Evolutionary conservation across 2,888 invertebrate species (phyloP), one percentile per base, ranked within the genome.

Genomic region (Polia nebulosa): DNA sequence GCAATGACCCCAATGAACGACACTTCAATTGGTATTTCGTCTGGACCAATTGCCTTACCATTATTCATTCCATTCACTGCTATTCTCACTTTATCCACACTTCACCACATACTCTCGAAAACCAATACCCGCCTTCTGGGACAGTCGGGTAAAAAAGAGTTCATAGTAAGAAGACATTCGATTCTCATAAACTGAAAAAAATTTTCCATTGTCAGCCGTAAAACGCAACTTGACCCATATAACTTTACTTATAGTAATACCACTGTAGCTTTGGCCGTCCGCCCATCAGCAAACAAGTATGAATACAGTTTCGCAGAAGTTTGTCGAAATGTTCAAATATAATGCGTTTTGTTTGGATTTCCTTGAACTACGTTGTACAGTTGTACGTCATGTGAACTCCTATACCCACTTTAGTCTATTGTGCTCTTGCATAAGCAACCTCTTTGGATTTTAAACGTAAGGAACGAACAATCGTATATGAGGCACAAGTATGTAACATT

Each of bases 321-420:
- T 75, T 36, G 27, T 70, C 29, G 41, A 57, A 56, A 63, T 63
- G n/a, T 75, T 47, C 56, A 41, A 32, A 55, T 11, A n/a, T 68
- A 59, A 47, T 45, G 22, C 25, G 45, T 76, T 76, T 76, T 60
- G 56, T 73, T 75, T 67, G 51, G 55, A 55, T 56, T 69, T 62
- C 22, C 49, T n/a, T 51, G 32, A 41, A 51, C 49, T 39, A 5
- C 22, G 20, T 41, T 36, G 20, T 36, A 39, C 53, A 44, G 20
- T 41, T 36, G 20, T 36, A 39, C 53, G 49, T 51, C 58, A 59
- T 41, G 22, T 47, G 45, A 34, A 44, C 27, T 51, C 51, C 41
- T 51, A n/a, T 53, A 22, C 3, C 3, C 7, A 53, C 47, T 34
- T 53, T 22, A 55, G 17, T 39, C n/a, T 47, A 11, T 11, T 20